Evolutionary conservation across 2,797 vertebrate species (phyloP).

Genomic region (Macropodus opercularis): DNA sequence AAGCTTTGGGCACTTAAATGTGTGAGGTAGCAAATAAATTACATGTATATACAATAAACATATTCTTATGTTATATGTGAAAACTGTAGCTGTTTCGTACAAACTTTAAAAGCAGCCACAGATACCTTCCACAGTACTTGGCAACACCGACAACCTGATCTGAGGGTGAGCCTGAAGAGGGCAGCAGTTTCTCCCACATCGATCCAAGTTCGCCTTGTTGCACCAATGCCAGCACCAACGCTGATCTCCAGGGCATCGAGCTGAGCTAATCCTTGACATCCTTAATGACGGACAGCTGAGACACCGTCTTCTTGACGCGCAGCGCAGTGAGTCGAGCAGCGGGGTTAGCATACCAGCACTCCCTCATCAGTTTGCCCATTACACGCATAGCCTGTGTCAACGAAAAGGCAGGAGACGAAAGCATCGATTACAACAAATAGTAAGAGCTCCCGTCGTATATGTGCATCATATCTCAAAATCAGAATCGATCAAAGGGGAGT

Average conservation of each 20-base stretch:
- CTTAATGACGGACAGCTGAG: constrained; percentile 86
- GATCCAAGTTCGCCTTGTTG: constrained; percentile 9
- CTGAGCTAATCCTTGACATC: constrained; percentile 85
- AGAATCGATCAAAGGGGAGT: too few species aligned
- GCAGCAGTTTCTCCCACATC: constrained; percentile 13
- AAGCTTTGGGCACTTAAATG: constrained; percentile 78
- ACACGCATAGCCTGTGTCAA: constrained; percentile 93
- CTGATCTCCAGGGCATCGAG: constrained; percentile 8
- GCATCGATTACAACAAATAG: too few species aligned
- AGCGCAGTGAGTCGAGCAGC: constrained; percentile 93
- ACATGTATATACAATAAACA: constrained; percentile 58
- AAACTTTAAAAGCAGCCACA: constrained; percentile 38
- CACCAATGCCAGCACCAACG: constrained; percentile 44
- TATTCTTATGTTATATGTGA: constrained; percentile 37
- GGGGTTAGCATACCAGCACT: constrained; percentile 92
- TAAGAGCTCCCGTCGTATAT: too few species aligned
- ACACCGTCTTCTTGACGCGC: constrained; percentile 95
- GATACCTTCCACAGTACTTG: constrained; percentile 58
- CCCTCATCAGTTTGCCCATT: constrained; percentile 95
- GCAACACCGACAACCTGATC: constrained; percentile 56
- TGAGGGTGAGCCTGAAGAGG: constrained; percentile 42
- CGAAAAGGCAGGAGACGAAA: too few species aligned
- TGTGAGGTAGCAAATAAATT: constrained; percentile 89
- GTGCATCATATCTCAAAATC: too few species aligned
- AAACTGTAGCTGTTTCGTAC: constrained; percentile 40